Evolutionary conservation across 2,797 vertebrate species (phyloP).

Genomic region (Enteromius afrohamiltoni): DNA sequence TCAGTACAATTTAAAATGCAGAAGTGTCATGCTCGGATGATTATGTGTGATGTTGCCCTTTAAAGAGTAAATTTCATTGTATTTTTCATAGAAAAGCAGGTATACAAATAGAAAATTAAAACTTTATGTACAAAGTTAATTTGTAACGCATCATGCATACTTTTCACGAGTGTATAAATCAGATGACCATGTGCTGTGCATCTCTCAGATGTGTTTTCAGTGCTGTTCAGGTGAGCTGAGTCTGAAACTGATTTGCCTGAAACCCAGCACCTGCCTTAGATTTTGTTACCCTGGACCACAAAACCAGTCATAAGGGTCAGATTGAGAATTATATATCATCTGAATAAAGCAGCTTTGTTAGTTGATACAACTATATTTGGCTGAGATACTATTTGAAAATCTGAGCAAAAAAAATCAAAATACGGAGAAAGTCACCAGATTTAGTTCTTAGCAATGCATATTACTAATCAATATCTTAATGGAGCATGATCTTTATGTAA

Average conservation of each 20-base stretch:
- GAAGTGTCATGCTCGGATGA: neutral
- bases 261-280: neutral
- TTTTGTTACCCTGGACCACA: neutral
- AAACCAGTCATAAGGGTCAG: too few species aligned
- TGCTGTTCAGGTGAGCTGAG: neutral
- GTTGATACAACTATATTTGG: too few species aligned
- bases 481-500: too few species aligned
- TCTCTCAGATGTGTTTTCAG: neutral
- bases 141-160: neutral
- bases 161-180: neutral
- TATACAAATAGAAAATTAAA: neutral
- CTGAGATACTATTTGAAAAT: neutral
- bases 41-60: neutral
- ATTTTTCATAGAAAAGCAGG: neutral
- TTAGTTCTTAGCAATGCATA: too few species aligned
- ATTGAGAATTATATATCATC: too few species aligned
- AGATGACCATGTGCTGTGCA: neutral
- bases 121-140: neutral
- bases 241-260: neutral
- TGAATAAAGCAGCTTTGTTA: too few species aligned
- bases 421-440: too few species aligned
- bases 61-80: neutral
- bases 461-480: too few species aligned
- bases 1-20: neutral
- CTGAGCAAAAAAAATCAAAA: neutral